Conservation (phyloP, 1,140 invertebrate genomes). For the Teleopsis dalmanni region DNA sequence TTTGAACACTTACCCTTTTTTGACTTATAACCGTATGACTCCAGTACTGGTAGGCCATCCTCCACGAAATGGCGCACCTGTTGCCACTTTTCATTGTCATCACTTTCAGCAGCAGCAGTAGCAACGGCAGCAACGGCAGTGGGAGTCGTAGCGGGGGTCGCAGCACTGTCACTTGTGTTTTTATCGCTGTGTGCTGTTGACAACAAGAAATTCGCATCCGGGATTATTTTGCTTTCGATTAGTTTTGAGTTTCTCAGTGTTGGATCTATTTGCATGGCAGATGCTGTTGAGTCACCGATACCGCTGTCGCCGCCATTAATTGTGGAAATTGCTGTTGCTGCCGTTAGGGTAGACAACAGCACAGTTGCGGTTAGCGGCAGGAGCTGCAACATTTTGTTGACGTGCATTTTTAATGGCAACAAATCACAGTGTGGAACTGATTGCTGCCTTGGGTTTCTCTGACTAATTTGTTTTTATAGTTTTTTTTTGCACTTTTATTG, state of each 20-base stretch:
- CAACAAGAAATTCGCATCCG: slow-evolving; percentile 30
- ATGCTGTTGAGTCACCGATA: not conserved
- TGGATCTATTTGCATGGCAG: slow-evolving; percentile 25
- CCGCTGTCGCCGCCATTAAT: not conserved
- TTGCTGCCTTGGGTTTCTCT: not conserved
- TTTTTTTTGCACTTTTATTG: no score
- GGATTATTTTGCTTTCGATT: slow-evolving; percentile 40
- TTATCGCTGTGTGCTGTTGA: no score
- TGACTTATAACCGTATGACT: slow-evolving; percentile 35
- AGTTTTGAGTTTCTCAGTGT: slow-evolving; percentile 37
- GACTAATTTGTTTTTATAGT: no score
- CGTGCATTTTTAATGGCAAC: no score
- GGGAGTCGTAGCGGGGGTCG: no score
- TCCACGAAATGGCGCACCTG: slow-evolving; percentile 39
- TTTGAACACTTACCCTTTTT: slow-evolving; percentile 27
- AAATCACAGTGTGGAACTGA: no score
- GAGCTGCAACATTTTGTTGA: not conserved
- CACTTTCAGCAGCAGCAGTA: not conserved
- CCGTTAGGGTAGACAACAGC: not conserved
- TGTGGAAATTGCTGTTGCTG: not conserved
- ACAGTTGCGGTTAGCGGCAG: not conserved
- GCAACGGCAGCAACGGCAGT: no score
- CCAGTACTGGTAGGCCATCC: slow-evolving; percentile 39
- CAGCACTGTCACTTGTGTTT: no score
- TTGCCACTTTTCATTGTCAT: slow-evolving; percentile 38